phyloP scores from a whole-genome alignment of 2,888 invertebrate species.

The Myathropa florea region DNA sequence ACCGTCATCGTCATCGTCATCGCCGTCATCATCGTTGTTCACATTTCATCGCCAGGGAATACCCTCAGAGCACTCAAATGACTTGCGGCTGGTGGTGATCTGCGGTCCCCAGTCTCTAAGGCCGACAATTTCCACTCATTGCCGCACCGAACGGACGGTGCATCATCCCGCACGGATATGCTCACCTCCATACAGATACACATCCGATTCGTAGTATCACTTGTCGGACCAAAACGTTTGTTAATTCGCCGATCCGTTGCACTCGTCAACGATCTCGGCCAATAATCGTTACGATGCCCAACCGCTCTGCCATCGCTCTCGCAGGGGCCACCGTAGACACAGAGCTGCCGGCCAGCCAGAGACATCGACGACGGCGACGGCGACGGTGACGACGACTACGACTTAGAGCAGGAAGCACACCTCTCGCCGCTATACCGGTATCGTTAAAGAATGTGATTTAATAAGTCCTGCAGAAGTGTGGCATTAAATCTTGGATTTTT shows the following conservation, averaged over 20 bases:
- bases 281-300: constrained; percentile 61
- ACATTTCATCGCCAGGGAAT: constrained; percentile 54
- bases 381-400: background rate
- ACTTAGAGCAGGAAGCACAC: background rate
- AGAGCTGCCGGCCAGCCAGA: background rate
- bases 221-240: constrained; percentile 65
- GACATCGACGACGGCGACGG: background rate
- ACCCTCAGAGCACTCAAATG: constrained; percentile 51
- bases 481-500: constrained; percentile 71
- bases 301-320: background rate
- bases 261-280: constrained; percentile 58
- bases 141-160: constrained; percentile 23
- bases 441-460: constrained; percentile 69
- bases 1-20: constrained; percentile 23
- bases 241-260: constrained; percentile 61
- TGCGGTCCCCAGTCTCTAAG: background rate
- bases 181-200: constrained; percentile 33
- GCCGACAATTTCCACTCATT: constrained; percentile 56
- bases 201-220: constrained; percentile 51
- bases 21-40: background rate
- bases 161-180: constrained; percentile 17
- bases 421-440: constrained; percentile 29
- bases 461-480: constrained; percentile 69
- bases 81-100: constrained; percentile 11
- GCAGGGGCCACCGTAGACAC: background rate